phyloP scores from a whole-genome alignment of 2,113 vertebrate genomes.

The Pseudopipra pipra region DNA sequence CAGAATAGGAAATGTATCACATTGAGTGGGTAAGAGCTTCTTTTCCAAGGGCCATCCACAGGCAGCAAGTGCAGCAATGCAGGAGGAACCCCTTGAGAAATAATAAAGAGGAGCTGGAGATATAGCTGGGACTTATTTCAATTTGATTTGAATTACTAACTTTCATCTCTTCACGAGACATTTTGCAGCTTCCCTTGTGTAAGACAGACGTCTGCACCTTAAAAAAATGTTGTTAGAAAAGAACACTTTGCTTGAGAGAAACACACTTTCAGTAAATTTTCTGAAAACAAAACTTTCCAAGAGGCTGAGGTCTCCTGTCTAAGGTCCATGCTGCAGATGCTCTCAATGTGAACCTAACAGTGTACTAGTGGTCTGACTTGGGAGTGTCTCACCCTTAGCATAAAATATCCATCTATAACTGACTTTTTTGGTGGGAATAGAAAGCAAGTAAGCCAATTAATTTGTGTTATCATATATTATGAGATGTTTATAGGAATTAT shows the following conservation, averaged over 20 bases:
- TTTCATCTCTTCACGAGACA: neutral
- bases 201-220: neutral
- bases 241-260: neutral
- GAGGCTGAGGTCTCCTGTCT: neutral
- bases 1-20: neutral
- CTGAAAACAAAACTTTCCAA: neutral
- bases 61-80: neutral
- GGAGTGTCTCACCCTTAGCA: neutral
- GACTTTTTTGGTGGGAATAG: neutral
- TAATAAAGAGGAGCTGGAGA: neutral
- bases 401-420: neutral
- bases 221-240: neutral
- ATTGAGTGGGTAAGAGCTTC: neutral
- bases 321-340: neutral
- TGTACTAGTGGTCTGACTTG: neutral
- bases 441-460: neutral
- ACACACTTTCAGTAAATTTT: neutral
- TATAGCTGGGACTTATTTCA: neutral
- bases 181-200: neutral
- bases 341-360: neutral
- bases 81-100: neutral
- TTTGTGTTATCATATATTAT: neutral
- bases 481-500: neutral
- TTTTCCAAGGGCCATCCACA: neutral
- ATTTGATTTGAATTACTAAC: neutral